Percentiles rank a stretch among this genome's conserved stretches.
phyloP scores from a whole-genome alignment of 2,113 vertebrate species.

The Rhombomys opimus region DNA sequence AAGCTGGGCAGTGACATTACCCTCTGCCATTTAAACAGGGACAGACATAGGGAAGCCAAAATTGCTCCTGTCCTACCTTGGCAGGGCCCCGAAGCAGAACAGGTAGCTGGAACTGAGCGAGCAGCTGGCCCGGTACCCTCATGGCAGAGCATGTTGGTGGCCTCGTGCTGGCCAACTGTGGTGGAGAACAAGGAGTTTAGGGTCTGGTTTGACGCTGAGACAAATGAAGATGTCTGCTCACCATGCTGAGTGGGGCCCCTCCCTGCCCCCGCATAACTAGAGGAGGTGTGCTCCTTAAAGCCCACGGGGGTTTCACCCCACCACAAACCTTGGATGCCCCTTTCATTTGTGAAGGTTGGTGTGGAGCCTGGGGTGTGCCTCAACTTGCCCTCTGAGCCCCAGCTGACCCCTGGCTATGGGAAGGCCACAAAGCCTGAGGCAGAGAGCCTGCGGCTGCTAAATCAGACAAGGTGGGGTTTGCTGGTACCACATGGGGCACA shows the following conservation, averaged over 20 bases:
- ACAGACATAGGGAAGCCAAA: not conserved
- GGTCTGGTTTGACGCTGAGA: not conserved
- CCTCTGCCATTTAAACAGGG: not conserved
- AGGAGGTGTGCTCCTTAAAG: not conserved
- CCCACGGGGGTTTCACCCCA: not conserved
- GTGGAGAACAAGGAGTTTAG: not conserved
- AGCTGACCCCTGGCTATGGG: not conserved
- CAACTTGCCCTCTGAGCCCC: not conserved
- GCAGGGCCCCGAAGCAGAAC: not conserved
- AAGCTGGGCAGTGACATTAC: not conserved
- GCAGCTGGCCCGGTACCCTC: not conserved
- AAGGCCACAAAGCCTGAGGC: not conserved
- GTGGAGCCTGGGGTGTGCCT: not conserved
- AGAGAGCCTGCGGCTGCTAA: not conserved
- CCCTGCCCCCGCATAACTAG: not conserved
- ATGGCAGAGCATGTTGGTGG: not conserved
- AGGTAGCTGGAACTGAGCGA: not conserved
- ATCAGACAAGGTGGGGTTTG: not conserved
- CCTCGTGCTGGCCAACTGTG: not conserved
- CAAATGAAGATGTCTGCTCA: not conserved
- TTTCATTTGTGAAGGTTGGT: not conserved
- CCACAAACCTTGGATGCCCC: accelerated
- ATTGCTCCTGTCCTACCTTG: not conserved
- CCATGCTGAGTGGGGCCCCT: not conserved
- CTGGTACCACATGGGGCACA: not conserved